A percentile compares a stretch with the other conserved stretches of the same genome.
Conservation (phyloP, 1,140 invertebrate species). For the Luehdorfia chinensis region DNA sequence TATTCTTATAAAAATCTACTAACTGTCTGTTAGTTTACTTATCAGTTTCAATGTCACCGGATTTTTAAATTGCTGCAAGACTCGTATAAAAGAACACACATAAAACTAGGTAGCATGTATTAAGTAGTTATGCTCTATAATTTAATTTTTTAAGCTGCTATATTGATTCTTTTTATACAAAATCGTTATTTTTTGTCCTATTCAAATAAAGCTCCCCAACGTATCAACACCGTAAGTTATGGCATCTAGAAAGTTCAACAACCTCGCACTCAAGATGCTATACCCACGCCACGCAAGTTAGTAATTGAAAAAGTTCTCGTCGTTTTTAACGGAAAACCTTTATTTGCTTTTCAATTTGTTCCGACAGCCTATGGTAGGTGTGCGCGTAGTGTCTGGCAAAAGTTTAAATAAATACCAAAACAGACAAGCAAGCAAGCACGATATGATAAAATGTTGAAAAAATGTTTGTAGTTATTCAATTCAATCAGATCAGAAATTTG, state of each 20-base stretch:
- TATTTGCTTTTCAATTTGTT: slow-evolving; percentile 72
- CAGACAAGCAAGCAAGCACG: too few relatives aligned
- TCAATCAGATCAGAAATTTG: slow-evolving; percentile 9
- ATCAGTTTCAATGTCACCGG: too few relatives aligned
- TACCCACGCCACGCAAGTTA: slow-evolving; percentile 59
- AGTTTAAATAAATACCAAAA: slow-evolving; percentile 51
- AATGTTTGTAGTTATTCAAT: slow-evolving; percentile 2
- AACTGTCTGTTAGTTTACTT: too few relatives aligned
- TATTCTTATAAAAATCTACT: too few relatives aligned
- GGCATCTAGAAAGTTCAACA: slow-evolving; percentile 23
- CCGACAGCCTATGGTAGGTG: slow-evolving; percentile 42
- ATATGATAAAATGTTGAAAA: slow-evolving; percentile 9
- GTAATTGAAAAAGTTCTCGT: slow-evolving; percentile 73
- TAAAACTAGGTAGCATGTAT: too few relatives aligned
- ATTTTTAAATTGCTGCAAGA: too few relatives aligned
- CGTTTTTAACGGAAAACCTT: slow-evolving; percentile 68
- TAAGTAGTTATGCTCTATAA: too few relatives aligned
- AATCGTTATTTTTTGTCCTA: slow-evolving; percentile 7
- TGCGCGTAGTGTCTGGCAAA: slow-evolving; percentile 41
- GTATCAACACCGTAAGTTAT: slow-evolving; percentile 10
- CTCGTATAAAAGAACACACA: too few relatives aligned
- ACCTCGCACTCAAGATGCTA: slow-evolving; percentile 32
- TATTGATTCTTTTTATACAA: too few relatives aligned
- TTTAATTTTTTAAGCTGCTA: too few relatives aligned
- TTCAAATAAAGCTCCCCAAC: slow-evolving; percentile 3